These are phyloP conservation scores for Archegozetes longisetosus DNA, from an alignment of 1,140 invertebrate species.

Conservation along the genomic window DNA sequence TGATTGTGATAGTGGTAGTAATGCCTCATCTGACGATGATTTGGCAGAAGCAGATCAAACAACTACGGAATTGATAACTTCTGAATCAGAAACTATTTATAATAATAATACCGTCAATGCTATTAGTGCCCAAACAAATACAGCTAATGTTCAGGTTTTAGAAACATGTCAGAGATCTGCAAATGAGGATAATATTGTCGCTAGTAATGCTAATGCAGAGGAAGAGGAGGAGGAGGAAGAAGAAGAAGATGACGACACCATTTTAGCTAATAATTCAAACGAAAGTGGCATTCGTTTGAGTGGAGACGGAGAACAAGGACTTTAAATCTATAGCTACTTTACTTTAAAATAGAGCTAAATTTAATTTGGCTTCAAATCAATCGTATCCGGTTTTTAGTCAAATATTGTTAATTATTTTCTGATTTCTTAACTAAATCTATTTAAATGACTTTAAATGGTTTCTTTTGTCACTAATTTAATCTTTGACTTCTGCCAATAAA, in stretches of 20 bases:
- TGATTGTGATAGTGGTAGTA: background rate
- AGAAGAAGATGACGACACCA: background rate
- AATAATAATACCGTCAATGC: background rate
- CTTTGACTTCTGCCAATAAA: too few relatives aligned
- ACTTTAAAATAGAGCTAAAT: too few relatives aligned
- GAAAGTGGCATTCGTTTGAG: background rate
- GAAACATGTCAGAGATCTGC: background rate
- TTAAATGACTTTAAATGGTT: too few relatives aligned
- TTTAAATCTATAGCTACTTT: background rate
- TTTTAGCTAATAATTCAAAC: background rate
- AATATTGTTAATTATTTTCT: too few relatives aligned
- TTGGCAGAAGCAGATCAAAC: constrained; percentile 1
- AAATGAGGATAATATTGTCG: background rate
- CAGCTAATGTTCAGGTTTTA: background rate
- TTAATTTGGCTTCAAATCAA: too few relatives aligned
- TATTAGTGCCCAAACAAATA: background rate
- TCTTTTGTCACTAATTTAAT: too few relatives aligned
- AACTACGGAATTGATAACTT: background rate
- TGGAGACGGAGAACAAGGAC: background rate
- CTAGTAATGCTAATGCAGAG: background rate
- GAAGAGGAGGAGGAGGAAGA: background rate
- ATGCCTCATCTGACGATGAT: background rate
- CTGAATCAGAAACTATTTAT: background rate
- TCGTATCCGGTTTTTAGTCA: too few relatives aligned
- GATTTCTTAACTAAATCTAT: too few relatives aligned